Percentiles rank a stretch among this genome's conserved stretches.
phyloP scores from a whole-genome alignment of 2,888 invertebrate genomes.

The Epistrophe eligans region DNA sequence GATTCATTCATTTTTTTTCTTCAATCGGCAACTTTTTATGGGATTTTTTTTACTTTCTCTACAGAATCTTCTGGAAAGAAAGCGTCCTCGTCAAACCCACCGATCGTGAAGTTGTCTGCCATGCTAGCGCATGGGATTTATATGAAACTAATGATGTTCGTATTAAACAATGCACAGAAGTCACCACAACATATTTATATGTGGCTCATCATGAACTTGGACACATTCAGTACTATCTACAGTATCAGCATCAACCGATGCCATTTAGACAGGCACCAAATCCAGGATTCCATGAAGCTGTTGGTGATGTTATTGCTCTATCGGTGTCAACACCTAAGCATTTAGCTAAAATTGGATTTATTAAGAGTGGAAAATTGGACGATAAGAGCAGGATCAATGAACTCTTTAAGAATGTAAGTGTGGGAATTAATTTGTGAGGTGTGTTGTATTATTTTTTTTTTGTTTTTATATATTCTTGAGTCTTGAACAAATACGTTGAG shows the following conservation, averaged over 20 bases:
- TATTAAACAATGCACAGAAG: conserved; percentile 87
- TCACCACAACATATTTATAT: conserved; percentile 85
- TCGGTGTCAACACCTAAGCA: conserved; percentile 89
- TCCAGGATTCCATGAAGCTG: conserved; percentile 89
- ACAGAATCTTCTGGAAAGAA: conserved; percentile 90
- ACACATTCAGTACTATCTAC: conserved; percentile 88
- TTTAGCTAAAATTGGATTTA: conserved; percentile 88
- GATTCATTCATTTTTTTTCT: conserved; percentile 33
- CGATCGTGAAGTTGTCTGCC: conserved; percentile 90
- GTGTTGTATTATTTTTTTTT: neutral
- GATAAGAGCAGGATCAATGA: conserved; percentile 88
- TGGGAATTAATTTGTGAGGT: neutral
- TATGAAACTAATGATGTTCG: conserved; percentile 92
- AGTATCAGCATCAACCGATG: conserved; percentile 86
- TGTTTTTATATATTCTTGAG: neutral
- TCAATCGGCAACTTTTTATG: conserved; percentile 6
- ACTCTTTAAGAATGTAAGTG: conserved; percentile 84
- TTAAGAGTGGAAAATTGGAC: conserved; percentile 86
- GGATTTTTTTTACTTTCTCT: neutral
- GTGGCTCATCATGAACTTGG: conserved; percentile 89
- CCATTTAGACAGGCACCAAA: conserved; percentile 86
- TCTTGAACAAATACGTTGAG: neutral
- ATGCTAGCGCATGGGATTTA: conserved; percentile 96
- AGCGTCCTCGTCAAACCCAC: conserved; percentile 92
- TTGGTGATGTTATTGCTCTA: conserved; percentile 89